These are phyloP conservation scores for Eupristina koningsbergeri DNA, from an alignment of 1,140 invertebrate species.

Conservation along the genomic window DNA sequence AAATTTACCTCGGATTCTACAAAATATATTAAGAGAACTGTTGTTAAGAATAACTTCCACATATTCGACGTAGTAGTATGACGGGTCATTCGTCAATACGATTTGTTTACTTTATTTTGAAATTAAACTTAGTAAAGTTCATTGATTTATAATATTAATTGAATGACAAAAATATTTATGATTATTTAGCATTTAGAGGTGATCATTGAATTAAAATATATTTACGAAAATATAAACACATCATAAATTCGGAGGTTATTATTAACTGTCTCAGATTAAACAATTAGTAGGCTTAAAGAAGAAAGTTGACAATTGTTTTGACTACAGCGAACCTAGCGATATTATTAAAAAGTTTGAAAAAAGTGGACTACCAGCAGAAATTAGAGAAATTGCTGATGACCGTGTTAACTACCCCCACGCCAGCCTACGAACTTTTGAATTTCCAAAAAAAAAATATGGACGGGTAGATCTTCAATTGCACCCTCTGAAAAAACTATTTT, in stretches of 20 bases:
- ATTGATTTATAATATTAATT: background rate
- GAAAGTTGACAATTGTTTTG: no score
- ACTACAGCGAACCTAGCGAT: no score
- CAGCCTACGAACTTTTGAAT: no score
- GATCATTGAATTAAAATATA: background rate
- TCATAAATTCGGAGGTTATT: background rate
- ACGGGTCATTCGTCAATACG: conserved; percentile 11
- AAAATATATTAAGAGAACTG: conserved; percentile 56
- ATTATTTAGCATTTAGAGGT: conserved; percentile 16
- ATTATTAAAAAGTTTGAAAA: no score
- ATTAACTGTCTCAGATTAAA: background rate
- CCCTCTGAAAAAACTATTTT: no score
- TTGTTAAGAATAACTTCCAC: conserved; percentile 53
- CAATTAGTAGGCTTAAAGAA: no score
- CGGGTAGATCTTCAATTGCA: no score
- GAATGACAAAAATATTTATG: background rate
- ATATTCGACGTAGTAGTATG: conserved; percentile 50
- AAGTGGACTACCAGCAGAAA: no score
- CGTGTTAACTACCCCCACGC: no score
- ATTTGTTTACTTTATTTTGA: background rate
- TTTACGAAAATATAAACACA: background rate
- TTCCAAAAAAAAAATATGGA: no score
- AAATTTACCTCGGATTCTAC: conserved; percentile 62
- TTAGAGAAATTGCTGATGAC: no score
- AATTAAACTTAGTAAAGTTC: background rate